Evolutionary conservation across 2,888 invertebrate species (phyloP).

Genomic region (Nomada goodeniana): DNA sequence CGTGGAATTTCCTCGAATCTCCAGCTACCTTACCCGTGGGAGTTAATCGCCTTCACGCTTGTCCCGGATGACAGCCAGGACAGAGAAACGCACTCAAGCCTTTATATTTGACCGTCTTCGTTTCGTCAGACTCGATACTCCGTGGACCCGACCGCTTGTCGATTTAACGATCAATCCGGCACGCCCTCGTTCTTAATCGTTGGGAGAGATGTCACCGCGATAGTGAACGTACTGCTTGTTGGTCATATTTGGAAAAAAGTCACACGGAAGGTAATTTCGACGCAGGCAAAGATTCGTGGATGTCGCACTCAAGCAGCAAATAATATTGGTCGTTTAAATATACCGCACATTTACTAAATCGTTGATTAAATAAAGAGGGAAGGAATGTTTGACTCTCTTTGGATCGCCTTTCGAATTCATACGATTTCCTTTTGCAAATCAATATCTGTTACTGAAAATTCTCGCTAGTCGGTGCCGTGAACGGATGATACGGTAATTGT

Average conservation of each 20-base stretch:
- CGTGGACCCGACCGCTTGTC: background rate
- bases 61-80: conserved; percentile 39
- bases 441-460: no score
- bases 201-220: no score
- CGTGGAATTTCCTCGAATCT: conserved; percentile 68
- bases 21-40: conserved; percentile 58
- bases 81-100: conserved; percentile 60
- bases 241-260: background rate
- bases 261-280: background rate
- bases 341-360: no score
- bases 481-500: background rate
- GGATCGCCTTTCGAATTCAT: no score
- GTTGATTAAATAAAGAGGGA: no score
- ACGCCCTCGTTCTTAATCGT: background rate
- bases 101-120: conserved; percentile 9
- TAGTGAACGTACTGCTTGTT: background rate
- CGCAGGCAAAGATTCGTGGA: no score
- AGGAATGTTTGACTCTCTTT: no score
- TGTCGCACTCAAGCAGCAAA: no score
- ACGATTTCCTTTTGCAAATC: no score
- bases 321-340: no score
- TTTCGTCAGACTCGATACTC: conserved; percentile 7
- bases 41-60: conserved; percentile 35
- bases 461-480: background rate
- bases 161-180: conserved; percentile 28